Evolutionary conservation across 2,113 vertebrate genomes (phyloP), one percentile per base, ranked within the genome.

Genomic region (Hemiprocne comata): DNA sequence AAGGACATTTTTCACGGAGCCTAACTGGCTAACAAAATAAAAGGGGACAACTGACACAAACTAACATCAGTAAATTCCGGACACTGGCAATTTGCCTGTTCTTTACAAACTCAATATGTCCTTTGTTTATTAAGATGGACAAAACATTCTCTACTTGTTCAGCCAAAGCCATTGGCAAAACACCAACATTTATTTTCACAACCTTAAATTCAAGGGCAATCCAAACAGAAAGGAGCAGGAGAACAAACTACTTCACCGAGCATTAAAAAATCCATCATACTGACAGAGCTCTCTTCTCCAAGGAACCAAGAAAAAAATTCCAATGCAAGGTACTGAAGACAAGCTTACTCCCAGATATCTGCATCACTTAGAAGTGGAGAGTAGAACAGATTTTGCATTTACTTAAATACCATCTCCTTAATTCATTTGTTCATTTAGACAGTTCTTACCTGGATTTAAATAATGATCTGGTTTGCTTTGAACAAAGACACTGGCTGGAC

Each of bases 81-180:
- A 40, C 53, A 3, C 11, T 61, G 79, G 51, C 60, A 81, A 55
- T 74, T 53, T 81, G 87, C 75, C 86, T 50, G 67, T 20, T 40
- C 60, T 67, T 88, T 50, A 71, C 38, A 67, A 57, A 77, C 13
- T 15, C 53, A n/a, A 5, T 40, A 24, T 3, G 6, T 31, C 38
- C 38, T 83, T 57, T 87, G 50, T 64, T 95, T 83, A 91, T 93
- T 88, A 77, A 93, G 42, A 94, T 65, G 79, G 82, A 96, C 93
- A 93, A 80, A 96, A 53, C 33, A 71, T 67, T 71, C 67, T 38
- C 38, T 77, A 62, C n/a, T 58, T 70, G 50, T 46, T 87, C 69
- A 85, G 85, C 78, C 72, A 64, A 85, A 93, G 57, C 25, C 1
- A 6, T 10, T 87, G 62, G 89, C 78, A 95, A 91, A 89, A 76